Evolutionary conservation across 37 sponge, comb jelly and placozoan species (phyloP), one percentile per base, ranked within the genome.

Genomic region (Tethya wilhelma): DNA sequence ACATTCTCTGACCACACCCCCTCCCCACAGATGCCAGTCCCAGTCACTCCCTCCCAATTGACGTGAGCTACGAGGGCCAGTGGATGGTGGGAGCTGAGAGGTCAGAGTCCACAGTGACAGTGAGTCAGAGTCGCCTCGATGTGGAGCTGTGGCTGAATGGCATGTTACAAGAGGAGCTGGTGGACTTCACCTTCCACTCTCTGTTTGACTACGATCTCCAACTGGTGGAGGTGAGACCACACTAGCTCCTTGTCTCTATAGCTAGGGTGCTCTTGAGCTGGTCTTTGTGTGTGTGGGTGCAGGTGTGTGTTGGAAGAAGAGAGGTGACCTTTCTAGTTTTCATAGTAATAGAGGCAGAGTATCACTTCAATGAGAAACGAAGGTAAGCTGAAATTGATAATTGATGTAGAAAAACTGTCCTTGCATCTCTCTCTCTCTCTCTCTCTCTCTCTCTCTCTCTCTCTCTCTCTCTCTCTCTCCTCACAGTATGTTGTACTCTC

Each of bases 151-250:
- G 80, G 80, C 30, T 69, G 28, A 79, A 69, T 25, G 40, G 39
- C 12, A 7, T 36, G 2, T 14, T 79, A 59, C 41, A 79, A 30
- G 69, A 69, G 0, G 41, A 26, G 38, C 32, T 20, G 3, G 5
- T 19, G n/a, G 80, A 69, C 0, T 19, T 79, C 14, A 9, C 57
- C 59, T 79, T 38, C 43, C 69, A 69, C 59, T 79, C 69, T 56
- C 69, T 79, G 6, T 56, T 33, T 1, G 80, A 79, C 59, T 79
- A 79, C 25, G 80, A 79, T 40, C 37, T 79, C 31, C 80, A 79
- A 33, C 69, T 79, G 42, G 57, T 34, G 7, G 58, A 79, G 69
- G 80, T 79, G 57, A n/a, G n/a, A n/a, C n/a, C n/a, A n/a, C n/a
- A n/a, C n/a, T n/a, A n/a, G n/a, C n/a, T n/a, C n/a, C n/a, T n/a